Evolutionary conservation across 1,140 invertebrate genomes (phyloP).

Genomic region (Leguminivora glycinivorella): DNA sequence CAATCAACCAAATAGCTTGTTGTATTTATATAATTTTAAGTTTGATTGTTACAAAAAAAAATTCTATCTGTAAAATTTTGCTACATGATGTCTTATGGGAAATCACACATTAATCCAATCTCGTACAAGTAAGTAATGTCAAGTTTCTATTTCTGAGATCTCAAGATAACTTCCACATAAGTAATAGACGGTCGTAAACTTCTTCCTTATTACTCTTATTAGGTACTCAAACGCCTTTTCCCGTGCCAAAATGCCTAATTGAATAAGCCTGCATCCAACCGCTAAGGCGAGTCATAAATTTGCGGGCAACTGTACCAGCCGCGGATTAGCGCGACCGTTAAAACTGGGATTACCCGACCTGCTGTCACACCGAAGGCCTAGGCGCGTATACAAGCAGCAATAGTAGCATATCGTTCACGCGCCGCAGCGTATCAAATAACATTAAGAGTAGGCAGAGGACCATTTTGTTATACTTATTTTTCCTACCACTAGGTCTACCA

Average conservation of each 20-base stretch:
- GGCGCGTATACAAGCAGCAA: too few relatives aligned
- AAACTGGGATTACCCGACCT: slow-evolving; percentile 14
- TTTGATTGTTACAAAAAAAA: too few relatives aligned
- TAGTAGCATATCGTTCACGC: too few relatives aligned
- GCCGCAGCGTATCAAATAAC: too few relatives aligned
- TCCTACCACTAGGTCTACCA: too few relatives aligned
- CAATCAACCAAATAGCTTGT: too few relatives aligned
- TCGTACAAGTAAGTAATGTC: background rate
- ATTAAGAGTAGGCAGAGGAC: too few relatives aligned
- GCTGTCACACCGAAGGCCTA: background rate
- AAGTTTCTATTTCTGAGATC: background rate
- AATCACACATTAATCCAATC: too few relatives aligned
- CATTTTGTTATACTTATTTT: too few relatives aligned
- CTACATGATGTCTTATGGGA: too few relatives aligned
- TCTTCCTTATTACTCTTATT: background rate
- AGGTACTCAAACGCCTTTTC: background rate
- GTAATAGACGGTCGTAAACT: background rate
- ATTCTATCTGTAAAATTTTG: too few relatives aligned
- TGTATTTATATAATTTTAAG: too few relatives aligned
- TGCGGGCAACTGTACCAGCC: slow-evolving; percentile 25
- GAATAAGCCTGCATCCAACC: slow-evolving; percentile 16
- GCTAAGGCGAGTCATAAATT: slow-evolving; percentile 21
- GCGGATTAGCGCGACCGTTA: slow-evolving; percentile 23
- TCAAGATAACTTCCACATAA: background rate
- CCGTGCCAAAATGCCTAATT: slow-evolving; percentile 17